A percentile compares a stretch with the other conserved stretches of the same genome.
Conservation (phyloP, 1,140 invertebrate species). For the Bombus difficillimus region DNA sequence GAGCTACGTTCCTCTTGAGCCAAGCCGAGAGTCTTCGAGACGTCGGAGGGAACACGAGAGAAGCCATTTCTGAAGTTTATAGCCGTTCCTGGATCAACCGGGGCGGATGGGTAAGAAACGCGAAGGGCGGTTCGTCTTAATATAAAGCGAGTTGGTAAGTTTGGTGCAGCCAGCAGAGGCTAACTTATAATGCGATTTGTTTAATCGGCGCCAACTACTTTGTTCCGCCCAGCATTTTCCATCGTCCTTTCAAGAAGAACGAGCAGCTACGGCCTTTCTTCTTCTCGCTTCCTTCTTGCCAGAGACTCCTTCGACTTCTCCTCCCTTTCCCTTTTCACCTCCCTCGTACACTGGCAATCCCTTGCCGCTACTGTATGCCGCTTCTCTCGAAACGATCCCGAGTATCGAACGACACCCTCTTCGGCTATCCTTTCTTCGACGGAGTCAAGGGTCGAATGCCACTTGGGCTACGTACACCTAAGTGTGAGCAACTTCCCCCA, state of each 20-base stretch:
- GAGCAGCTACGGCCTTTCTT: conserved; percentile 46
- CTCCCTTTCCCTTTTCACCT: not conserved
- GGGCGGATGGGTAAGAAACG: conserved; percentile 51
- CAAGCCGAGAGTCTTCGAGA: conserved; percentile 26
- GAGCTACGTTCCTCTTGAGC: conserved; percentile 23
- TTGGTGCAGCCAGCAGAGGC: conserved; percentile 77
- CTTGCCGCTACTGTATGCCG: too few relatives aligned
- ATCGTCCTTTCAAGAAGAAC: conserved; percentile 56
- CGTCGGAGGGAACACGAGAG: conserved; percentile 36
- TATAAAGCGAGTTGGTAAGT: conserved; percentile 80
- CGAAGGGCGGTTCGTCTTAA: conserved; percentile 79
- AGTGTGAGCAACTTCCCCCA: conserved; percentile 4
- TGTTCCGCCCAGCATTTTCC: conserved; percentile 70
- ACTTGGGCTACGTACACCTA: not conserved
- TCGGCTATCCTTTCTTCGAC: conserved; percentile 18
- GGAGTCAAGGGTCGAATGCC: conserved; percentile 30
- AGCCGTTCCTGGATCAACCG: conserved; percentile 76
- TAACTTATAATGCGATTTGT: conserved; percentile 83
- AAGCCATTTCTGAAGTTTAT: conserved; percentile 78
- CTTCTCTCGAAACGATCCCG: conserved; percentile 40
- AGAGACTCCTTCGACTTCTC: conserved; percentile 7
- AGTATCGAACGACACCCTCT: conserved; percentile 52
- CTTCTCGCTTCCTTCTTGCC: conserved; percentile 18
- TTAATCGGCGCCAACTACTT: conserved; percentile 82
- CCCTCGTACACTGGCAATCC: not conserved